A percentile compares a stretch with the other conserved stretches of the same genome.
phyloP scores from a whole-genome alignment of 2,113 vertebrate species.

The Oreotrochilus melanogaster region DNA sequence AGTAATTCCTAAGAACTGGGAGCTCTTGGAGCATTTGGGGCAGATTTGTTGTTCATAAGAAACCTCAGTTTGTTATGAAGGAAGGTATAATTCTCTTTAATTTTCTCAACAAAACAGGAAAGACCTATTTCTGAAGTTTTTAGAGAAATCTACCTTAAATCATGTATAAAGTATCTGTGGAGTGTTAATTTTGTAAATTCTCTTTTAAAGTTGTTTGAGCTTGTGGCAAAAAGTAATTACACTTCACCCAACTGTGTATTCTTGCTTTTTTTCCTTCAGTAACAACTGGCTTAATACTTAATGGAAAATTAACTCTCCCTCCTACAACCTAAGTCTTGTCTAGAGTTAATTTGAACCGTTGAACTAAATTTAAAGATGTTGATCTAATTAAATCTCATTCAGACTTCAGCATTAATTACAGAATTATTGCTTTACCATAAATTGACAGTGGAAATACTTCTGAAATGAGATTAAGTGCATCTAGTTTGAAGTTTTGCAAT shows the following conservation, averaged over 20 bases:
- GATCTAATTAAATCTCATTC: neutral
- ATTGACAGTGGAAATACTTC: neutral
- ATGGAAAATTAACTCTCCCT: neutral
- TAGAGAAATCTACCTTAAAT: neutral
- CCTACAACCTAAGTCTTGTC: neutral
- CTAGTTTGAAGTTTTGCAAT: neutral
- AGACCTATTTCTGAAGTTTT: neutral
- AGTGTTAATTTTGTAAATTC: neutral
- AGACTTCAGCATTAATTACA: neutral
- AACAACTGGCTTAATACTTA: neutral
- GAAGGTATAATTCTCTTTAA: neutral
- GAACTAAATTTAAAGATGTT: neutral
- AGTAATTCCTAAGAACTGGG: neutral
- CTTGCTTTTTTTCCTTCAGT: neutral
- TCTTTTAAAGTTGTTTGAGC: neutral
- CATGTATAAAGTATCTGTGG: neutral
- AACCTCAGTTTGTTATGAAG: neutral
- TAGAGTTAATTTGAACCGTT: neutral
- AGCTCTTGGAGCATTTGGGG: neutral
- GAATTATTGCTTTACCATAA: neutral
- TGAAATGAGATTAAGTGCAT: neutral
- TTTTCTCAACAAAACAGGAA: neutral
- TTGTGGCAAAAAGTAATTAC: slow-evolving; percentile 29
- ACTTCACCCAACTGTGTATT: neutral
- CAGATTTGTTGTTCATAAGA: neutral